Percentiles rank a stretch among this genome's conserved stretches.
These are phyloP conservation scores for Pardalotus punctatus DNA, from an alignment of 2,113 vertebrate genomes.

Conservation along the genomic window DNA sequence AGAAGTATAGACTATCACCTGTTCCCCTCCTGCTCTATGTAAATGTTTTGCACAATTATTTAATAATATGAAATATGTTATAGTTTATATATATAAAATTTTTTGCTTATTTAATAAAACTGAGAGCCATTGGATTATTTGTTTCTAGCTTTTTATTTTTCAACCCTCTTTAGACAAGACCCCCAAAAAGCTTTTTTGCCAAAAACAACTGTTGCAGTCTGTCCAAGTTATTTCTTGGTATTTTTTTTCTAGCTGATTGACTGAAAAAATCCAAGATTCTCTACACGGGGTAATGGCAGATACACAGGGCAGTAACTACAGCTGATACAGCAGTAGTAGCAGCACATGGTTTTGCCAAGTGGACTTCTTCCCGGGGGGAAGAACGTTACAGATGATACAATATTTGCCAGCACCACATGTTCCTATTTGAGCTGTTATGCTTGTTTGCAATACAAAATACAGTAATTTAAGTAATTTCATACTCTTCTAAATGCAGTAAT, in stretches of 20 bases:
- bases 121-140: slow-evolving; percentile 6
- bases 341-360: background rate
- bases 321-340: background rate
- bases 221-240: background rate
- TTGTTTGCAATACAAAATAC: background rate
- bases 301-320: background rate
- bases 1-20: background rate
- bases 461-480: background rate
- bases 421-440: background rate
- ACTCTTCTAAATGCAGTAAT: background rate
- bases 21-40: background rate
- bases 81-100: background rate
- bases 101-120: slow-evolving; percentile 42
- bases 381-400: background rate
- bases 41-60: slow-evolving; percentile 49
- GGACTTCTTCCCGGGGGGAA: background rate
- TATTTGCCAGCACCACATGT: background rate
- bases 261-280: background rate
- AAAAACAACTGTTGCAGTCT: background rate
- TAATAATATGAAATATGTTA: slow-evolving; percentile 23
- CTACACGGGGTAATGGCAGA: background rate
- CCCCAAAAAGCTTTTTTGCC: background rate
- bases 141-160: slow-evolving; percentile 19
- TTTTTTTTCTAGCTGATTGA: background rate
- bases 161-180: background rate